Evolutionary conservation across 2,113 vertebrate species (phyloP), one percentile per base, ranked within the genome.

Genomic region (Ellobius talpinus): DNA sequence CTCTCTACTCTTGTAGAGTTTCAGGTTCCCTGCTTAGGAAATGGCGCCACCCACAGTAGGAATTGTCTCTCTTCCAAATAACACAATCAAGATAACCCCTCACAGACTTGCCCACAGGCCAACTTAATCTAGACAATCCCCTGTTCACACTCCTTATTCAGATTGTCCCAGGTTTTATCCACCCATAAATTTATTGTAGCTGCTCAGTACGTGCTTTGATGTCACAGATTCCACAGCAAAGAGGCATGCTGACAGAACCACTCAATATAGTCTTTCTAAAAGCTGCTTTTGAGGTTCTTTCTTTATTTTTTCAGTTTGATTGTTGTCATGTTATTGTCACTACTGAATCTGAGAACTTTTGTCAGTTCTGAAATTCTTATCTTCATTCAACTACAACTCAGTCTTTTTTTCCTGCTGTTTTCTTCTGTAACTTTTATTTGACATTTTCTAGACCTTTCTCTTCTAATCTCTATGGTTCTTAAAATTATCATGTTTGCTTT

Each of bases 401-500:
- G 23, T 89, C 52, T 17, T 39, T 96, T 96, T 89, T 96, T 42
- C 24, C 9, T 73, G 19, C 65, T 61, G 5, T 89, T 89, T 91
- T 78, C 45, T 93, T 87, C 45, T 84, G 24, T 9, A 74, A 90
- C 33, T 61, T 88, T 36, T 55, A 65, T 58, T 85, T 94, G 9
- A n/a, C 50, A 1, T 58, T 93, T 89, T 63, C 65, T 95, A 82
- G 19, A 88, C 16, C 13, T 88, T 92, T 65, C 3, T 84, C 68
- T 96, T 95, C 94, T 33, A 74, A 8, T 3, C 47, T 89, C 31
- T 55, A 36, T 70, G 5, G 65, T 86, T 87, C 61, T 91, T 93
- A 86, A 68, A 79, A 86, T 88, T 79, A 84, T 79, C 70, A 39
- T 84, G 63, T 85, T 96, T 94, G 19, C n/a, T 90, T 73, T 63